Conservation (phyloP, 2,113 vertebrate species). For the Xenopus borealis region DNA sequence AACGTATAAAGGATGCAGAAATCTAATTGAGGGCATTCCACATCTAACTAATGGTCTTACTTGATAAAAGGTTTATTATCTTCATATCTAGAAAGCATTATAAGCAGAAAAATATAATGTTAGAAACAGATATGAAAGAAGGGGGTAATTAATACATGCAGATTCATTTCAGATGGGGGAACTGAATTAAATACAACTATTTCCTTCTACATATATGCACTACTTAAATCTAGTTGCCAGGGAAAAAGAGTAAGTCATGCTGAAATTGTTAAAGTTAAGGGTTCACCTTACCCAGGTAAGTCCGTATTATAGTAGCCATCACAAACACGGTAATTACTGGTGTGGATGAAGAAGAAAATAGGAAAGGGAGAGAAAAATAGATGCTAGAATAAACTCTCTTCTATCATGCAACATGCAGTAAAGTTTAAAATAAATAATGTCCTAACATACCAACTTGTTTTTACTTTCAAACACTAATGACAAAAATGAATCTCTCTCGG, state of each 20-base stretch:
- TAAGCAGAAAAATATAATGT: conserved; percentile 97
- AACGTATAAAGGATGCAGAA: conserved; percentile 56
- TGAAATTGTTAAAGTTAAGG: conserved; percentile 74
- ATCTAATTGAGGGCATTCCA: conserved; percentile 76
- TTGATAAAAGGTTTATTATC: conserved; percentile 99
- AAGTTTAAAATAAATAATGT: conserved; percentile 67
- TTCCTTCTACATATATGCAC: conserved; percentile 28
- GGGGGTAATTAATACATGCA: conserved; percentile 58
- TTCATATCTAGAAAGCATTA: conserved; percentile 99
- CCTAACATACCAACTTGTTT: conserved; percentile 50
- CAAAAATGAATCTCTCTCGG: not conserved
- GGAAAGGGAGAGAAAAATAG: conserved; percentile 78
- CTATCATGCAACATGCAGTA: conserved; percentile 89
- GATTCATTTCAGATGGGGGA: too few relatives aligned
- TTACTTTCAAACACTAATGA: not conserved
- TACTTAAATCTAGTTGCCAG: conserved; percentile 68
- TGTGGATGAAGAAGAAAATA: conserved; percentile 80
- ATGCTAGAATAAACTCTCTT: conserved; percentile 88
- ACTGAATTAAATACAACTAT: too few relatives aligned
- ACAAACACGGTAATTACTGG: conserved; percentile 99
- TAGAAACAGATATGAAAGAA: conserved; percentile 78
- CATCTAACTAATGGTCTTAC: conserved; percentile 96
- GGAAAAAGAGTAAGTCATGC: conserved; percentile 55
- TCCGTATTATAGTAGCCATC: conserved; percentile 99
- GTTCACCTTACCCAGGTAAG: conserved; percentile 98